These are phyloP conservation scores for Antennarius striatus DNA, from an alignment of 2,113 vertebrate genomes.

Conservation along the genomic window DNA sequence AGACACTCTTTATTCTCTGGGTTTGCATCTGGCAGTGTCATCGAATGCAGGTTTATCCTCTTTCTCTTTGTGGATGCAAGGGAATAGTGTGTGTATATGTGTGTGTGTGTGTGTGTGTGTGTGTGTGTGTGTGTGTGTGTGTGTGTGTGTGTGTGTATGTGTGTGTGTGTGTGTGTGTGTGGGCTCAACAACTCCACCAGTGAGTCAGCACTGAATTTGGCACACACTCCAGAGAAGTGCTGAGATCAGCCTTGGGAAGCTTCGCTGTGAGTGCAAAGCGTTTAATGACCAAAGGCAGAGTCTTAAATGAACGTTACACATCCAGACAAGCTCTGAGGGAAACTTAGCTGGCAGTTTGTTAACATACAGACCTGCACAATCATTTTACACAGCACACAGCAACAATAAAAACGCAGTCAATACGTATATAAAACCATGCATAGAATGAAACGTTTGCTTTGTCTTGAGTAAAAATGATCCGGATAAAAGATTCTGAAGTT, in stretches of 20 bases:
- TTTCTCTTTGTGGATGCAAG: not conserved
- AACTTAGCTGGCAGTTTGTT: slow-evolving; percentile 2
- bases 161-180: not conserved
- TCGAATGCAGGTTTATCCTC: not conserved
- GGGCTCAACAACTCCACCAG: not conserved
- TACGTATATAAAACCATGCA: too few relatives aligned
- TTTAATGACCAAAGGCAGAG: slow-evolving; percentile 35
- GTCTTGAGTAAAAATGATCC: too few relatives aligned
- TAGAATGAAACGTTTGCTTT: too few relatives aligned
- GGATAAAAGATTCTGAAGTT: too few relatives aligned
- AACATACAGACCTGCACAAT: not conserved
- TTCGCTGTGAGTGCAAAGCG: slow-evolving; percentile 21
- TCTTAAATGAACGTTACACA: slow-evolving; percentile 1
- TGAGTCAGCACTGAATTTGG: slow-evolving; percentile 28
- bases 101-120: not conserved
- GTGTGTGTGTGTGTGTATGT: not conserved
- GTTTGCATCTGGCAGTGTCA: slow-evolving; percentile 13
- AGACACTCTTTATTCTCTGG: slow-evolving; percentile 1
- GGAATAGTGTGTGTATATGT: not conserved
- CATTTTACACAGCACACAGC: slow-evolving; percentile 5
- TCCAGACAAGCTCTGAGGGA: slow-evolving; percentile 7
- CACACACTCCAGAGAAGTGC: slow-evolving; percentile 32
- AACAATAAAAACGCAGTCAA: not conserved
- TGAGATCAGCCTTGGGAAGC: slow-evolving; percentile 34
- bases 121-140: not conserved